These are phyloP conservation scores for Pheosia gnoma DNA, from an alignment of 2,888 invertebrate species.

Conservation along the genomic window DNA sequence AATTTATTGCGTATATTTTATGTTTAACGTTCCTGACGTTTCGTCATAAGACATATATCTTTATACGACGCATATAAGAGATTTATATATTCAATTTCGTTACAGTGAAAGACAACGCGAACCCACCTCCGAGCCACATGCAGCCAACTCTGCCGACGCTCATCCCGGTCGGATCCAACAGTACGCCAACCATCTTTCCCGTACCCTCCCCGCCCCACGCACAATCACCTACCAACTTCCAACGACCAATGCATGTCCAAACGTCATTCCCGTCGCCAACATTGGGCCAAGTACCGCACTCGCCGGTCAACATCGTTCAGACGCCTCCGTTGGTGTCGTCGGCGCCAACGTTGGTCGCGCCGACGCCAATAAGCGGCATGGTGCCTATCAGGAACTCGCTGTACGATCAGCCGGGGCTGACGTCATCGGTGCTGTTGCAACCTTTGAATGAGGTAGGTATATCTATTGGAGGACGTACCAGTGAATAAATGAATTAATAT, in stretches of 20 bases:
- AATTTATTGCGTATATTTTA: too few species aligned
- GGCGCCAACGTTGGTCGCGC: constrained; percentile 54
- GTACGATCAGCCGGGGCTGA: constrained; percentile 70
- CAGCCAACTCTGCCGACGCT: constrained; percentile 61
- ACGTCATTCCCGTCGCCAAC: constrained; percentile 34
- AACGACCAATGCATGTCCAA: constrained; percentile 31
- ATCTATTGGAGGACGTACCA: too few species aligned
- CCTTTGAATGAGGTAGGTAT: constrained; percentile 73
- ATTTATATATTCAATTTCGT: too few species aligned
- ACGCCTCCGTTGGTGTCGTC: constrained; percentile 47
- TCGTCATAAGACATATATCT: too few species aligned
- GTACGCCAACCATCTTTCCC: constrained; percentile 51
- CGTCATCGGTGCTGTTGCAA: constrained; percentile 73
- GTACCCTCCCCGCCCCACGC: constrained; percentile 20
- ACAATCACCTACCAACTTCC: constrained; percentile 18
- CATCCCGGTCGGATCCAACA: constrained; percentile 54
- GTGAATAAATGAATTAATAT: too few species aligned
- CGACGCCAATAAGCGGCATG: constrained; percentile 67
- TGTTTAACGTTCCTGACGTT: background rate
- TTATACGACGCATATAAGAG: too few species aligned
- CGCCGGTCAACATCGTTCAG: constrained; percentile 55
- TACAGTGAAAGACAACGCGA: constrained; percentile 66
- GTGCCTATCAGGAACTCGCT: constrained; percentile 74
- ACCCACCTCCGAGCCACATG: constrained; percentile 56
- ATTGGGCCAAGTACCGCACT: constrained; percentile 30